phyloP scores from a whole-genome alignment of 2,888 invertebrate species.

The Cantharis rufa region DNA sequence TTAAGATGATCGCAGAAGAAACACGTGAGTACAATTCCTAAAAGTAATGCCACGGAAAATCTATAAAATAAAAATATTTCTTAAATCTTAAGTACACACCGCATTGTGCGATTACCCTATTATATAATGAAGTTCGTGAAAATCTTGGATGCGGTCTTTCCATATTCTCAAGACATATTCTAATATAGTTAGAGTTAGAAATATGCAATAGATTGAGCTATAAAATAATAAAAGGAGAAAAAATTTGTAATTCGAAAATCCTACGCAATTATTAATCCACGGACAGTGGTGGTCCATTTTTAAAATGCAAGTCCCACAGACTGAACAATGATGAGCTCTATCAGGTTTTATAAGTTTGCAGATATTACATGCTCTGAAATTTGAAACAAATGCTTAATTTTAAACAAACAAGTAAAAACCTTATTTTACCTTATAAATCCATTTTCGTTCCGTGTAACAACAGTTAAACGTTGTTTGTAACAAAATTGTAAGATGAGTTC shows the following conservation, averaged over 20 bases:
- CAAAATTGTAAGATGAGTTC: slow-evolving; percentile 69
- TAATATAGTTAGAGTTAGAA: slow-evolving; percentile 77
- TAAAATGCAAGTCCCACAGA: slow-evolving; percentile 87
- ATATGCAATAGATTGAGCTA: slow-evolving; percentile 83
- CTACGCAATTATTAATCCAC: slow-evolving; percentile 95
- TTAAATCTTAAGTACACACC: neutral
- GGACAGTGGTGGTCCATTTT: slow-evolving; percentile 99
- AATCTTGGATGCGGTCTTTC: slow-evolving; percentile 72
- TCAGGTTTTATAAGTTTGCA: slow-evolving; percentile 93
- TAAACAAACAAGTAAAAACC: neutral
- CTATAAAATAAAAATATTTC: slow-evolving; percentile 73
- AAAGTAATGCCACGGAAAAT: slow-evolving; percentile 92
- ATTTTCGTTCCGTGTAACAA: slow-evolving; percentile 72
- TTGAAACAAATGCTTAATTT: neutral
- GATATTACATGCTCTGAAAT: slow-evolving; percentile 69
- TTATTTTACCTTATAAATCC: slow-evolving; percentile 69
- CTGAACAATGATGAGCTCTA: slow-evolving; percentile 92
- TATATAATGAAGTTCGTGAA: slow-evolving; percentile 81
- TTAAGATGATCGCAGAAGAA: slow-evolving; percentile 93
- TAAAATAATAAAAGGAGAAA: slow-evolving; percentile 93
- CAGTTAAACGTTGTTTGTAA: slow-evolving; percentile 74
- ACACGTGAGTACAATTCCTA: slow-evolving; percentile 87
- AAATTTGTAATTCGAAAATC: slow-evolving; percentile 94
- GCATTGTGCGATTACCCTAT: neutral
- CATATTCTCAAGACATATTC: slow-evolving; percentile 84